Evolutionary conservation across 2,113 vertebrate genomes (phyloP).

Genomic region (Pituophis catenifer): DNA sequence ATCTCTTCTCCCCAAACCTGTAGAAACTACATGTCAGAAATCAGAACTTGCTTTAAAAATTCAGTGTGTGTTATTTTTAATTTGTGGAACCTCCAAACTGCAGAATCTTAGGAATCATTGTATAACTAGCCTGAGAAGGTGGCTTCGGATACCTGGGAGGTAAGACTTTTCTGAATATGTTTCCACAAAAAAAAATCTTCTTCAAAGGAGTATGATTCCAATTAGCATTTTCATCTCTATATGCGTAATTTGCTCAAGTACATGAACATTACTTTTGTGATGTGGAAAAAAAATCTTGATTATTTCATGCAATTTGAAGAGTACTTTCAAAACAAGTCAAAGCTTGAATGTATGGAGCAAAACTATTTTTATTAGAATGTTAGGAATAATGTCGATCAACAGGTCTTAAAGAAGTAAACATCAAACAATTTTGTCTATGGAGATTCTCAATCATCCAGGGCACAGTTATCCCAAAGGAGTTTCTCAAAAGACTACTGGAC

Average conservation of each 20-base stretch:
- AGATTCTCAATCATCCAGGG: background rate
- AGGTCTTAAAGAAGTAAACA: background rate
- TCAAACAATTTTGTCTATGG: background rate
- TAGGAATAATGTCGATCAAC: background rate
- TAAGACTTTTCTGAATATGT: background rate
- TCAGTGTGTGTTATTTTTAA: background rate
- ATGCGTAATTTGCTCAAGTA: background rate
- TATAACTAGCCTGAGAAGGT: background rate
- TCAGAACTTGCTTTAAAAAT: background rate
- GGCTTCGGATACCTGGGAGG: background rate
- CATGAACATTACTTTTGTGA: background rate
- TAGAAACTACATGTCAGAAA: background rate
- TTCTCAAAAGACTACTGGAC: background rate
- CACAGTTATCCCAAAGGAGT: background rate
- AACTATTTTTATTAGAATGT: background rate
- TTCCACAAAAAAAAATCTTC: background rate
- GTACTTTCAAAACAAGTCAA: background rate
- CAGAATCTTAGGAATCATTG: background rate
- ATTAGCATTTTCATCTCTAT: background rate
- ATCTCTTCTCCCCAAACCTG: background rate
- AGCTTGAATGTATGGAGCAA: background rate
- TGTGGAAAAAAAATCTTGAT: background rate
- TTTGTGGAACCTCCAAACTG: background rate
- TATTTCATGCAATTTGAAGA: background rate
- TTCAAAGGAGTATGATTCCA: background rate